Conservation (phyloP, 2,888 invertebrate species). For the Sympetrum striolatum region DNA sequence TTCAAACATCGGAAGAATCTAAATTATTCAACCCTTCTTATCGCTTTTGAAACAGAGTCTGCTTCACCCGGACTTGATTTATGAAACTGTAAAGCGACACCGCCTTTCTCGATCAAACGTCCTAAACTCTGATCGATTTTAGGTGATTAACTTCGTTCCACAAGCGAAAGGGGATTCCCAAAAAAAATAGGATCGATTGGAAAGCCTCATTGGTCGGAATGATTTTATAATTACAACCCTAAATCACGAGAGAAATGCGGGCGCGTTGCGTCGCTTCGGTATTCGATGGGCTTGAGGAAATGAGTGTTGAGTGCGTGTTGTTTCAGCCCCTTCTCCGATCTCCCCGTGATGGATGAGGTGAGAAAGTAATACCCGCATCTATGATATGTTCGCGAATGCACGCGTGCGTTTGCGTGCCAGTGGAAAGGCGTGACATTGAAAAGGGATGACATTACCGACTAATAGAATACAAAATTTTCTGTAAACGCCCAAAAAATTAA, state of each 20-base stretch:
- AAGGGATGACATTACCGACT: no score
- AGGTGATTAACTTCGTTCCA: no score
- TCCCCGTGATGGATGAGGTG: not conserved
- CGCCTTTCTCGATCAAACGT: no score
- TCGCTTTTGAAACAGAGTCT: no score
- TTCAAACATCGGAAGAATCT: no score
- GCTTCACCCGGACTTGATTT: no score
- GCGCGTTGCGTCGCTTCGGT: not conserved
- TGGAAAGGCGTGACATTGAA: not conserved
- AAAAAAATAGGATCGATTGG: not conserved
- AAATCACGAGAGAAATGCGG: not conserved
- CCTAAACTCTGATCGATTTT: no score
- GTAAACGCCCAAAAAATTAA: no score
- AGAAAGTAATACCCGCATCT: not conserved
- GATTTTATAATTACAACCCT: slow-evolving; percentile 1
- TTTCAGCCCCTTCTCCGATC: not conserved
- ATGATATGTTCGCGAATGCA: not conserved
- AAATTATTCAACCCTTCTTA: no score
- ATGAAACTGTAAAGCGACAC: no score
- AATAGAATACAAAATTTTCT: no score
- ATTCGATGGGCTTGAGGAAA: not conserved
- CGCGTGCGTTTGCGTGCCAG: not conserved
- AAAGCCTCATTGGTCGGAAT: not conserved
- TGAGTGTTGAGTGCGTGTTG: not conserved
- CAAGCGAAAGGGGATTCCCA: not conserved